Evolutionary conservation across 2,113 vertebrate species (phyloP).

Genomic region (Gallinago jamesoni): DNA sequence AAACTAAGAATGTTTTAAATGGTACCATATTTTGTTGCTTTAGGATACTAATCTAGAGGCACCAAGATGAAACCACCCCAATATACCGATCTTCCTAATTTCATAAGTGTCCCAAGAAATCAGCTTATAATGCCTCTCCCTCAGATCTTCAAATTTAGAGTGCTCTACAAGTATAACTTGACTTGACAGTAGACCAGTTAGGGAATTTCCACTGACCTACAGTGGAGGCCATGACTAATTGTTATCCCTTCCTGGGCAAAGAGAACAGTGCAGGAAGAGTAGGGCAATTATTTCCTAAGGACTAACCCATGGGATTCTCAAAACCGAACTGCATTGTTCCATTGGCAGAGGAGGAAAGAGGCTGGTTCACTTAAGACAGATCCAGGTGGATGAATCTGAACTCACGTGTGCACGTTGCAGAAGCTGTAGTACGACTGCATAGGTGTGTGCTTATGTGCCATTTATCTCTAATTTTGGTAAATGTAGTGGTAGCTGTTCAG

Average conservation of each 20-base stretch:
- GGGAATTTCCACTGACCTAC: neutral
- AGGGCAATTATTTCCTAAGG: neutral
- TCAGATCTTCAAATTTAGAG: neutral
- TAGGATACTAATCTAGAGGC: neutral
- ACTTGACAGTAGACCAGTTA: neutral
- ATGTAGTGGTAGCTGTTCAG: conserved; percentile 1
- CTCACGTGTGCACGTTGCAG: neutral
- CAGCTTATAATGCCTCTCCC: neutral
- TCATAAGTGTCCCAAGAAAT: neutral
- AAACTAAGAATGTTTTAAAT: neutral
- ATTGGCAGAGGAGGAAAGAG: neutral
- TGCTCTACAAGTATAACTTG: neutral
- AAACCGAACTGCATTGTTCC: neutral
- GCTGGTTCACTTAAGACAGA: neutral
- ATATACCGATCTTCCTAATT: neutral
- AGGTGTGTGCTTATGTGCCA: neutral
- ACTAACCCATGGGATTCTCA: neutral
- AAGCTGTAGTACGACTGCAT: neutral
- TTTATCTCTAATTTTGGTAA: neutral
- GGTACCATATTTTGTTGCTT: neutral
- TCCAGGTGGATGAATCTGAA: neutral
- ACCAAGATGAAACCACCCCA: neutral
- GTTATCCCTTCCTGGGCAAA: neutral
- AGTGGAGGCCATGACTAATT: neutral
- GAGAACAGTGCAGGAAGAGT: neutral